phyloP scores from a whole-genome alignment of 2,888 invertebrate species.

The Cryptocephalus moraei region DNA sequence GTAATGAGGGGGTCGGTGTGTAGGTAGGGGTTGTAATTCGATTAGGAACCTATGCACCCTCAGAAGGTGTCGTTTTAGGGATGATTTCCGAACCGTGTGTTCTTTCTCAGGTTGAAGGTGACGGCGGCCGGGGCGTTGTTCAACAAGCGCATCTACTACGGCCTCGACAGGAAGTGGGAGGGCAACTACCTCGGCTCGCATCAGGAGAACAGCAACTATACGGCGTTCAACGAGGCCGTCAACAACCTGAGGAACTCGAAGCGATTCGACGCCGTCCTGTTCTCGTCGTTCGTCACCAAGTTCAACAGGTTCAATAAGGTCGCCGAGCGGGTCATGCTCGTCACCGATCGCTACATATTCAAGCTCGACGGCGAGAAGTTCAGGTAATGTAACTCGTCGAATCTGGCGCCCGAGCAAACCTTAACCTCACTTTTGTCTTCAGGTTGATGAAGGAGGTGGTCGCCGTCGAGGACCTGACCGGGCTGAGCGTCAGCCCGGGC shows the following conservation, averaged over 20 bases:
- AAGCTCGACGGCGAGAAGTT: slow-evolving; percentile 82
- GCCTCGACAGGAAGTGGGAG: slow-evolving; percentile 68
- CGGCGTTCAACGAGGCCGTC: slow-evolving; percentile 55
- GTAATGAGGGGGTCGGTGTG: too few species aligned
- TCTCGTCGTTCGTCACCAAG: slow-evolving; percentile 60
- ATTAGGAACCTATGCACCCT: too few species aligned
- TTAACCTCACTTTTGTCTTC: too few species aligned
- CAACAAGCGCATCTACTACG: slow-evolving; percentile 60
- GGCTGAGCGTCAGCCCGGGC: slow-evolving; percentile 76
- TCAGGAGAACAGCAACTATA: slow-evolving; percentile 57
- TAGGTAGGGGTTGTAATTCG: too few species aligned
- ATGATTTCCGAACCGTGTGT: too few species aligned
- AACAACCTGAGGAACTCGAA: slow-evolving; percentile 58
- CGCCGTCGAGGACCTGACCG: slow-evolving; percentile 49
- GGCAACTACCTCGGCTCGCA: slow-evolving; percentile 69
- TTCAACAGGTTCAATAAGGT: slow-evolving; percentile 53
- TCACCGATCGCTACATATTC: slow-evolving; percentile 77
- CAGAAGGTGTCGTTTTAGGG: too few species aligned
- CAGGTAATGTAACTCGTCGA: slow-evolving; percentile 6
- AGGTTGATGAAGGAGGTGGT: slow-evolving; percentile 73
- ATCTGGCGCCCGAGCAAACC: too few species aligned
- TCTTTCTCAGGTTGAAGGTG: slow-evolving; percentile 69
- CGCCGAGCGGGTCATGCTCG: slow-evolving; percentile 77
- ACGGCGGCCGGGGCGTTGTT: slow-evolving; percentile 63
- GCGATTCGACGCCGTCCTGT: slow-evolving; percentile 50